Conservation (phyloP, 2,888 invertebrate genomes). For the Bhutanitis thaidina region DNA sequence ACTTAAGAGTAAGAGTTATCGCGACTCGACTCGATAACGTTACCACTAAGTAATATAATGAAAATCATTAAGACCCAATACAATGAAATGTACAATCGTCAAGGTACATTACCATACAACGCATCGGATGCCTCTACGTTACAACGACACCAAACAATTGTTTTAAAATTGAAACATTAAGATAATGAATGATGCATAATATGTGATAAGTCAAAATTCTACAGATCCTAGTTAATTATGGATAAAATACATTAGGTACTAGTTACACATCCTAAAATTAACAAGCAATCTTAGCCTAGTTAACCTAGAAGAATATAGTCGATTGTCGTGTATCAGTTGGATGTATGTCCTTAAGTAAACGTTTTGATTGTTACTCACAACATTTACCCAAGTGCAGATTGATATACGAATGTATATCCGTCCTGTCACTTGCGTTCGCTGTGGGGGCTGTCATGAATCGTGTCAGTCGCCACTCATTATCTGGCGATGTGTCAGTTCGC, state of each 20-base stretch:
- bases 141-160: constrained; percentile 46
- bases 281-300: constrained; percentile 49
- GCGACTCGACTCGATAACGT: constrained; percentile 19
- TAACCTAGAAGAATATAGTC: constrained; percentile 24
- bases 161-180: constrained; percentile 28
- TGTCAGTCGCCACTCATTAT: background rate
- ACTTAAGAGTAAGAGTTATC: constrained; percentile 23
- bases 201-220: constrained; percentile 46
- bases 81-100: constrained; percentile 74
- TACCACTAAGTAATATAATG: constrained; percentile 22
- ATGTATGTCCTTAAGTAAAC: background rate
- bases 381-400: background rate
- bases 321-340: background rate
- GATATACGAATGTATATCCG: too few species aligned
- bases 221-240: constrained; percentile 38
- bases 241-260: constrained; percentile 47
- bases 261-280: constrained; percentile 47
- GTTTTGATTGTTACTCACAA: background rate
- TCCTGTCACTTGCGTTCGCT: too few species aligned
- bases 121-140: constrained; percentile 37
- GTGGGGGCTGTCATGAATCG: background rate
- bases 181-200: constrained; percentile 23
- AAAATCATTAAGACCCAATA: constrained; percentile 54
- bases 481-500: too few species aligned
- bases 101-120: constrained; percentile 43